Base-by-base conservation (phyloP, 1,140 invertebrate species). In the Euwallacea similis region DNA sequence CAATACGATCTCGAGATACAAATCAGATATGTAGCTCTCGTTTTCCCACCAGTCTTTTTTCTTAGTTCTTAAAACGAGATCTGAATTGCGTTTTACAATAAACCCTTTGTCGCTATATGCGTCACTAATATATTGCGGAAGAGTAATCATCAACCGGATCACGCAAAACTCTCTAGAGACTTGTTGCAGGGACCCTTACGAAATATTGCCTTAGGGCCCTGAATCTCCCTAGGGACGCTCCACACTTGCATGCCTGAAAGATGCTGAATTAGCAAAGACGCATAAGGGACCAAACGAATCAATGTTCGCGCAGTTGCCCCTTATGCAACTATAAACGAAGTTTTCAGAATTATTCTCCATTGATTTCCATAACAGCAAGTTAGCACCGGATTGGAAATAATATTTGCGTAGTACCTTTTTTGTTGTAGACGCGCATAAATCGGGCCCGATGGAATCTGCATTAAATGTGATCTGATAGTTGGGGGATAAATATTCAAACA, bases 111-210 rank as follows among this genome's bases (percentile, higher is more conserved):
- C 21, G 21, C 21, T 33, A 33, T 33, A 33, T 33, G 21, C 21
- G 33, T n/a, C 9, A 54, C 50, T 33, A 11, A 50, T 50, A 33
- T 65, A 43, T 66, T 56, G 64, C 44, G 64, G 54, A 66, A 66
- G 53, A 11, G 42, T 56, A 10, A 33, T 58, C 64, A 58, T 66
- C 64, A 42, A 56, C 50, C 21, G 54, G 55, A 66, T 66, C 64
- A 66, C 50, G 64, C 64, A 58, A 44, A 15, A 16, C 21, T 13
- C 64, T 16, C 64, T 9, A 44, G 64, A 15, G 64, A 66, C 64
- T 56, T 66, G 64, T 66, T 66, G 64, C 53, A 66, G 54, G 33
- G 33, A n/a, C 64, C 54, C 64, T 56, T 66, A 44, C 64, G 64
- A 58, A 55, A 66, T 56, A 66, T 66, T 43, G 43, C 15, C 50